phyloP scores from a whole-genome alignment of 2,888 invertebrate genomes.

The Catonia carolina region DNA sequence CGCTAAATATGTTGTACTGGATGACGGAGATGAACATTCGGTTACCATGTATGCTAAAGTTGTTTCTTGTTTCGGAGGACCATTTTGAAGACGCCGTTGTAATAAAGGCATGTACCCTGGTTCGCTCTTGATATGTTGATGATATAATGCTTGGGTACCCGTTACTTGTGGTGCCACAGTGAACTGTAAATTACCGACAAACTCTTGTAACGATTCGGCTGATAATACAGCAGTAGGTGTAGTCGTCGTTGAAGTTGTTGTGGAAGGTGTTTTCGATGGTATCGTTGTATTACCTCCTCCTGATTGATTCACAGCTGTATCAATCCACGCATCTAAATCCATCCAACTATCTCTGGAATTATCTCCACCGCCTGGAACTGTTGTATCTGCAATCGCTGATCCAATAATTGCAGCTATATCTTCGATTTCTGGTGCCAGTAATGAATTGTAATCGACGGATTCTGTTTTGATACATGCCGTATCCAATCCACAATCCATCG shows the following conservation, averaged over 20 bases:
- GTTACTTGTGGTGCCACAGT: slow-evolving; percentile 34
- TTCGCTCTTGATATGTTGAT: slow-evolving; percentile 49
- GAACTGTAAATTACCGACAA: slow-evolving; percentile 38
- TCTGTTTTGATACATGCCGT: neutral
- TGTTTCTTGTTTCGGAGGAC: slow-evolving; percentile 39
- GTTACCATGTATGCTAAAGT: slow-evolving; percentile 33
- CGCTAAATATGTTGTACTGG: slow-evolving; percentile 45
- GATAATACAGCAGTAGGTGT: slow-evolving; percentile 55
- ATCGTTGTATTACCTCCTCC: too few relatives aligned
- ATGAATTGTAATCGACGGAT: slow-evolving; percentile 17
- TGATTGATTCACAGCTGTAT: slow-evolving; percentile 36
- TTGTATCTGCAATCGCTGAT: slow-evolving; percentile 82
- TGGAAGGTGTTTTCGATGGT: too few relatives aligned
- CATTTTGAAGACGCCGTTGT: slow-evolving; percentile 72
- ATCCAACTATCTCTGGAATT: slow-evolving; percentile 76
- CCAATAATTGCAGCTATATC: slow-evolving; percentile 83
- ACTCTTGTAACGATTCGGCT: slow-evolving; percentile 48
- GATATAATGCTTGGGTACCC: slow-evolving; percentile 44
- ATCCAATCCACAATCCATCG: slow-evolving; percentile 35
- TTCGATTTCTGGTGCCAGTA: slow-evolving; percentile 49
- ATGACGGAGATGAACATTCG: slow-evolving; percentile 36
- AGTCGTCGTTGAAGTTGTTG: neutral
- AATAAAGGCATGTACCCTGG: slow-evolving; percentile 47
- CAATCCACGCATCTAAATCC: slow-evolving; percentile 83
- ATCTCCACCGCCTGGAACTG: slow-evolving; percentile 59